These are phyloP conservation scores for Drosophila buzzatii DNA, from an alignment of 2,888 invertebrate genomes.

Conservation along the genomic window DNA sequence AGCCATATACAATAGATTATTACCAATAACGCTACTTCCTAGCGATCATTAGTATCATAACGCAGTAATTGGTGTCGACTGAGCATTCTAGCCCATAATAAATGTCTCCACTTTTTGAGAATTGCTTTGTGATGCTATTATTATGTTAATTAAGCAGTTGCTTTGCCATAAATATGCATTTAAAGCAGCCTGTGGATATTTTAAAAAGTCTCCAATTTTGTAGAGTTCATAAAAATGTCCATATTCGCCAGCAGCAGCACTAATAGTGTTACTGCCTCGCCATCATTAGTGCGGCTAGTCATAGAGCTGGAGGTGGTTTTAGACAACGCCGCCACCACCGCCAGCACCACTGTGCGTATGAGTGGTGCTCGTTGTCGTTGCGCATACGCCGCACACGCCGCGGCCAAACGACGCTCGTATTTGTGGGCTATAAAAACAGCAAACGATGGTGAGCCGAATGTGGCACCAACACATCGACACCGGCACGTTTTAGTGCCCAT, in stretches of 20 bases:
- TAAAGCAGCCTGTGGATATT: conserved; percentile 6
- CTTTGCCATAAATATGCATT: neutral
- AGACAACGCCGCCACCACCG: conserved; percentile 3
- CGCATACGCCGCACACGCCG: conserved; percentile 73
- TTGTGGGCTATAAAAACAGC: conserved; percentile 52
- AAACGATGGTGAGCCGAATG: conserved; percentile 29
- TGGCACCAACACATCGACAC: conserved; percentile 59
- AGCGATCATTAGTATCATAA: neutral
- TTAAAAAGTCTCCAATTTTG: conserved; percentile 53
- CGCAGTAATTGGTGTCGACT: neutral
- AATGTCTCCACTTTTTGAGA: conserved; percentile 20
- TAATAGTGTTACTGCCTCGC: conserved; percentile 42
- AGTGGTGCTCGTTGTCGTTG: conserved; percentile 56
- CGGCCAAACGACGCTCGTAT: conserved; percentile 53
- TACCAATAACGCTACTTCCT: neutral
- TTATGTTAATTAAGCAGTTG: conserved; percentile 23
- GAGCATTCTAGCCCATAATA: neutral
- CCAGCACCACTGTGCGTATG: conserved; percentile 70
- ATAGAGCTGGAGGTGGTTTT: conserved; percentile 4
- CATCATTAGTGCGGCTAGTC: conserved; percentile 41
- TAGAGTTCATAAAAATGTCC: conserved; percentile 54
- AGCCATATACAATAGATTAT: too few species aligned
- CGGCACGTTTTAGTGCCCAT: conserved; percentile 84
- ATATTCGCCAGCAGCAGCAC: conserved; percentile 31
- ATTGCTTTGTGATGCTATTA: neutral